Evolutionary conservation across 2,888 invertebrate genomes (phyloP).

Genomic region (Portevinia maculata): DNA sequence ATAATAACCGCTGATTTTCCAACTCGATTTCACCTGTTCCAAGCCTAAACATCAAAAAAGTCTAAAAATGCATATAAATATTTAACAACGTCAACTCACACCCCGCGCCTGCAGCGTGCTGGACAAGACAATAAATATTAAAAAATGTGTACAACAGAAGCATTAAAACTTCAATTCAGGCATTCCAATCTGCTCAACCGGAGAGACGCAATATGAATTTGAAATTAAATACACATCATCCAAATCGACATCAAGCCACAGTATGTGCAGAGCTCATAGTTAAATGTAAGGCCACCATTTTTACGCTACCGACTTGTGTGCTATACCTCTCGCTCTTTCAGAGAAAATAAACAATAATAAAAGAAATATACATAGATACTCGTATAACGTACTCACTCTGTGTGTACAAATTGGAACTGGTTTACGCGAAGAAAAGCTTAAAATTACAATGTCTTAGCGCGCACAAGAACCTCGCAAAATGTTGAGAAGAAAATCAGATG

Average conservation of each 20-base stretch:
- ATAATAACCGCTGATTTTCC: constrained; percentile 27
- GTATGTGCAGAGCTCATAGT: constrained; percentile 31
- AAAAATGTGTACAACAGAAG: constrained; percentile 53
- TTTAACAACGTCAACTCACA: constrained; percentile 49
- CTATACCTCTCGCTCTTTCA: not conserved
- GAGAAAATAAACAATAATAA: not conserved
- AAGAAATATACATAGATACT: constrained; percentile 3
- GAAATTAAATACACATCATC: constrained; percentile 64
- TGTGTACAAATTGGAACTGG: constrained; percentile 32
- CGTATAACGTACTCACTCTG: not conserved
- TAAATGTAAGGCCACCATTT: constrained; percentile 46
- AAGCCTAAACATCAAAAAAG: constrained; percentile 5
- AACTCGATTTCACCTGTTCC: constrained; percentile 49
- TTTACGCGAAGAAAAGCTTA: constrained; percentile 31
- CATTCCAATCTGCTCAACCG: constrained; percentile 68
- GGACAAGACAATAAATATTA: constrained; percentile 18
- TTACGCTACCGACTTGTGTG: constrained; percentile 9
- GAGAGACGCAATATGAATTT: constrained; percentile 61
- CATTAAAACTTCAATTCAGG: constrained; percentile 55
- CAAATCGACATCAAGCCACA: constrained; percentile 12
- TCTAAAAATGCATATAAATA: constrained; percentile 59
- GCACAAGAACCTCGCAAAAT: constrained; percentile 44
- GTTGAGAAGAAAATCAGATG: constrained; percentile 11
- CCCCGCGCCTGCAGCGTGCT: constrained; percentile 21
- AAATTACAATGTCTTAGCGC: constrained; percentile 34